Evolutionary conservation across 1,140 invertebrate genomes (phyloP), one percentile per base, ranked within the genome.

Genomic region (Heliothis virescens): DNA sequence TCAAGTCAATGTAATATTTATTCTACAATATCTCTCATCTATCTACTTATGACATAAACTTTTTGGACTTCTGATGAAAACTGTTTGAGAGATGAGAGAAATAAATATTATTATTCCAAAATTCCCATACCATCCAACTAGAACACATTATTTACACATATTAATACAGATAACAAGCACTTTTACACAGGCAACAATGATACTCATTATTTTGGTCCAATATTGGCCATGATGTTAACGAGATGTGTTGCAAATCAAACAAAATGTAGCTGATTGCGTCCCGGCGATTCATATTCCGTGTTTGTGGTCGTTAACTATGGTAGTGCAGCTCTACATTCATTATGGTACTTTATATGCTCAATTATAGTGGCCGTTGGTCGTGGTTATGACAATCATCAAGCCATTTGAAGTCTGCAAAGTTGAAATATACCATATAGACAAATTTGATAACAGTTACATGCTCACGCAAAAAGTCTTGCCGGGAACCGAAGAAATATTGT

Each of bases 201-300:
- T 62, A 60, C 18, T 62, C 9, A 50, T 75, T 75, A 75, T 75
- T 60, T 75, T 75, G 11, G 29, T 41, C 34, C 41, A 75, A 75
- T 75, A 75, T 75, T 75, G 72, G 59, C 60, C 12, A 7, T 26
- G 48, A 16, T 69, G 65, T 60, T 79, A 79, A 79, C 76, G 76
- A 79, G 76, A 79, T 79, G 76, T 79, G 29, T 81, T 81, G 60
- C 80, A 81, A 83, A 80, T 81, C 80, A 83, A 83, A 79, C 78
- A 79, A 62, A 79, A 81, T 80, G 80, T 72, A 73, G 81, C 81
- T 73, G 59, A 80, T 81, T 79, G 76, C 76, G 65, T 26, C 13
- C 52, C 63, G 63, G 48, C 62, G 67, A 71, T 76, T 63, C 59
- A 76, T 76, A 76, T 65, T 53, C 59, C 21, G 34, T 76, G 74